Conservation (phyloP, 92 coral and sea anemone genomes). For the Anthopleura xanthogrammica region DNA sequence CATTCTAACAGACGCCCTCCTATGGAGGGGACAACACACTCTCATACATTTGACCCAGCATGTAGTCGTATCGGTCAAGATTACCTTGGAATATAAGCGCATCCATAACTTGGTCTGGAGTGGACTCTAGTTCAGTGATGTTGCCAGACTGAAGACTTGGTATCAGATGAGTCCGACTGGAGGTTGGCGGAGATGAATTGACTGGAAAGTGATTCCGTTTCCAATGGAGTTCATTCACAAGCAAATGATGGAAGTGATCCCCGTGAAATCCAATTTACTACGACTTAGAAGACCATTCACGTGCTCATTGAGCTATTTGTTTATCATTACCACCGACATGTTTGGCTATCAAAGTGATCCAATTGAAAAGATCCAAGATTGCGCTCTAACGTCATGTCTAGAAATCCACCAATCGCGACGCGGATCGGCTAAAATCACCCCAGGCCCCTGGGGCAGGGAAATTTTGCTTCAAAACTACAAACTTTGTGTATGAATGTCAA, state of each 20-base stretch:
- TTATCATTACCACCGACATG: slow-evolving; percentile 25
- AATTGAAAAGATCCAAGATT: slow-evolving; percentile 30
- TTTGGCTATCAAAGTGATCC: slow-evolving; percentile 34
- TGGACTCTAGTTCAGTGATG: background rate
- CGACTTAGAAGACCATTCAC: slow-evolving; percentile 29
- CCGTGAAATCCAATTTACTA: slow-evolving; percentile 53
- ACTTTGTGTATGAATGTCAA: background rate
- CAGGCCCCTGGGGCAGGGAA: background rate
- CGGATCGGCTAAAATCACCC: background rate
- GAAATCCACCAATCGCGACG: slow-evolving; percentile 18
- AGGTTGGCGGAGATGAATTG: background rate
- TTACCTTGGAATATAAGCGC: slow-evolving; percentile 81
- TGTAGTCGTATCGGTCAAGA: slow-evolving; percentile 24
- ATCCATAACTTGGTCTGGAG: slow-evolving; percentile 47
- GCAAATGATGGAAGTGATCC: slow-evolving; percentile 26
- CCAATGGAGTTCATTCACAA: background rate
- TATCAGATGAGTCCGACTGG: background rate
- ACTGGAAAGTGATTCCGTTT: background rate
- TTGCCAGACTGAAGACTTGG: background rate
- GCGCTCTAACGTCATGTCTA: slow-evolving; percentile 15
- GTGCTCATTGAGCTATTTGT: slow-evolving; percentile 32
- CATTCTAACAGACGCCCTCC: slow-evolving; percentile 34
- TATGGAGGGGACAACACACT: slow-evolving; percentile 8
- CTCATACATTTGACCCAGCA: slow-evolving; percentile 27
- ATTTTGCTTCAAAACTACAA: background rate